Evolutionary conservation across 2,113 vertebrate species (phyloP).

Genomic region (Myiagra hebetior): DNA sequence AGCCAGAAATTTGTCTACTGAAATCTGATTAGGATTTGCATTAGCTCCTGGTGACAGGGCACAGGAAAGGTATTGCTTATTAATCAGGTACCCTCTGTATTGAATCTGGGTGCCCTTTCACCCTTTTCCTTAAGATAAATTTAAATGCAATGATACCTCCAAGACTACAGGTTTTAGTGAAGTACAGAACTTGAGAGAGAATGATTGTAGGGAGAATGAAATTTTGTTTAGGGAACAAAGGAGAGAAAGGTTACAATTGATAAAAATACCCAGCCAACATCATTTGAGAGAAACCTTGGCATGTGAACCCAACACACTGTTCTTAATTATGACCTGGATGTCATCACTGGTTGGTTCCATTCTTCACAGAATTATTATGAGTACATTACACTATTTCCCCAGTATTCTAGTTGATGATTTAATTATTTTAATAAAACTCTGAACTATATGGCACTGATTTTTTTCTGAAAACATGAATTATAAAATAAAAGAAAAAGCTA

Average conservation of each 20-base stretch:
- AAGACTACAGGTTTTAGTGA: not conserved
- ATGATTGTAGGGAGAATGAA: not conserved
- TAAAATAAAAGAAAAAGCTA: not conserved
- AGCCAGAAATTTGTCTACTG: not conserved
- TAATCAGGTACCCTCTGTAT: accelerated
- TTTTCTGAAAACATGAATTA: not conserved
- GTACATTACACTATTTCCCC: not conserved
- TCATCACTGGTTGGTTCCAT: not conserved
- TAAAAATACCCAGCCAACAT: not conserved
- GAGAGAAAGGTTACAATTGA: not conserved
- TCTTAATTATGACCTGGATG: not conserved
- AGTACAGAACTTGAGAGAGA: not conserved
- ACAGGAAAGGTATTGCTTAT: not conserved
- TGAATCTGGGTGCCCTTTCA: not conserved
- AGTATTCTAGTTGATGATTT: not conserved
- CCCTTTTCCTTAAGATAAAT: not conserved
- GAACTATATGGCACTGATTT: not conserved
- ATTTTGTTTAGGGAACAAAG: not conserved
- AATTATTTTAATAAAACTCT: not conserved
- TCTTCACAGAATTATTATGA: not conserved
- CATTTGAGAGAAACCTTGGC: not conserved
- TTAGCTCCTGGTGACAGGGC: not conserved
- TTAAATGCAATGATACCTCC: not conserved
- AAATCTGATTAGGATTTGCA: not conserved
- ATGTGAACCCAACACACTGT: not conserved